A percentile compares a stretch with the other conserved stretches of the same genome.
phyloP scores from a whole-genome alignment of 2,797 vertebrate species.

The Lutra lutra region DNA sequence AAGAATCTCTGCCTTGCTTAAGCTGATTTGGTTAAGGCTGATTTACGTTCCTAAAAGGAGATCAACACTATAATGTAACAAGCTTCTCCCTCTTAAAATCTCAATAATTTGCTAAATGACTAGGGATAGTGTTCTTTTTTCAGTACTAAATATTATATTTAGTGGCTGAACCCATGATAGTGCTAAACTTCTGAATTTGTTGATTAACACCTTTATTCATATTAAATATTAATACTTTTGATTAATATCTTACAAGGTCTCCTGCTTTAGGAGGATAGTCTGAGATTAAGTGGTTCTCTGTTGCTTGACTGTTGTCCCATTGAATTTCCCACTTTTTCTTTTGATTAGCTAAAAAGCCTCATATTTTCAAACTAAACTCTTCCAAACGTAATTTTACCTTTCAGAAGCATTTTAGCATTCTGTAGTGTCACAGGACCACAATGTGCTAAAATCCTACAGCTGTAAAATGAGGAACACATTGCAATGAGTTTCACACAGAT shows the following conservation, averaged over 20 bases:
- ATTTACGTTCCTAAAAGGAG: neutral
- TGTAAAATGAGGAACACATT: neutral
- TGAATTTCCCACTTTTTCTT: neutral
- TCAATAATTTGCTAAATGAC: constrained; percentile 4
- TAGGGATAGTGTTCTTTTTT: neutral
- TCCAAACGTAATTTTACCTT: neutral
- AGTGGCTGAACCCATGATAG: neutral
- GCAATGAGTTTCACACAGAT: neutral
- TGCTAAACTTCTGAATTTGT: constrained; percentile 4
- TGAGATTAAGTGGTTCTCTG: neutral
- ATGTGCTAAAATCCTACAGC: neutral
- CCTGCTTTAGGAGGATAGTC: neutral
- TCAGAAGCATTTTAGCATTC: neutral
- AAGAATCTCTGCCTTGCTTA: neutral
- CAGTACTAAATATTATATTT: neutral
- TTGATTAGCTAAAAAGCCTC: neutral
- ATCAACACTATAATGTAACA: neutral
- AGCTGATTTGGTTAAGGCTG: neutral
- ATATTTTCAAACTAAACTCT: neutral
- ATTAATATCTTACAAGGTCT: neutral
- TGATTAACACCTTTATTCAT: neutral
- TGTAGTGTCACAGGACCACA: neutral
- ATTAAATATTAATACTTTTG: neutral
- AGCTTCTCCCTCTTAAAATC: constrained; percentile 8
- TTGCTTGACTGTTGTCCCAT: neutral